A percentile compares a stretch with the other conserved stretches of the same genome.
phyloP scores from a whole-genome alignment of 2,797 vertebrate genomes.

The Lepilemur ruficaudatus region DNA sequence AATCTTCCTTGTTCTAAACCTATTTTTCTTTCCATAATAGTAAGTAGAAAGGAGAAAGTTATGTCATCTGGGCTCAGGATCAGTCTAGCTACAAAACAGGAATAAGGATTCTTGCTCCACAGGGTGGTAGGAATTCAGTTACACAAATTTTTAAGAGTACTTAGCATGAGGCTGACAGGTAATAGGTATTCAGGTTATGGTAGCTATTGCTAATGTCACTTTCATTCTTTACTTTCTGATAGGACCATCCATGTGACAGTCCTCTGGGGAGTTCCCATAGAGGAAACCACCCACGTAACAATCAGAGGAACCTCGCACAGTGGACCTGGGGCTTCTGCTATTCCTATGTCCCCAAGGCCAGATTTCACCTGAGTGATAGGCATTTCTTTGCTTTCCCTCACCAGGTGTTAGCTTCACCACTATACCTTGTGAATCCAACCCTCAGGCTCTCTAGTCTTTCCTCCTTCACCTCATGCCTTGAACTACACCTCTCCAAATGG shows the following conservation, averaged over 20 bases:
- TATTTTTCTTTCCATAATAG: not conserved
- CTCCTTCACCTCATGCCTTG: not conserved
- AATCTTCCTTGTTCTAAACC: not conserved
- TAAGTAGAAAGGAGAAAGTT: not conserved
- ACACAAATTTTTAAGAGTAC: not conserved
- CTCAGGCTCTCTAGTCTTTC: not conserved
- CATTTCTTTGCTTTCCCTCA: not conserved
- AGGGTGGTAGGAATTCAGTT: not conserved
- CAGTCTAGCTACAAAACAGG: not conserved
- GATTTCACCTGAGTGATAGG: fast-evolving
- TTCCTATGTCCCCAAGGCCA: fast-evolving
- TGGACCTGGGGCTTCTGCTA: not conserved
- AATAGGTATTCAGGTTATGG: not conserved
- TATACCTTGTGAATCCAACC: not conserved
- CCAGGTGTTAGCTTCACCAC: not conserved
- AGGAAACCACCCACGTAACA: not conserved
- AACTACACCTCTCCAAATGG: not conserved
- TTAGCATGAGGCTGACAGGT: not conserved
- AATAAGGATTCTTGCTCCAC: not conserved
- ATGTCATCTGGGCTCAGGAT: not conserved
- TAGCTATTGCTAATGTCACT: not conserved
- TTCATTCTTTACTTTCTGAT: not conserved
- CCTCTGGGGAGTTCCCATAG: not conserved
- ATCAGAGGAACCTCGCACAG: fast-evolving
- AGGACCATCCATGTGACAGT: fast-evolving